Evolutionary conservation across 2,888 invertebrate species (phyloP), one percentile per base, ranked within the genome.

Genomic region (Melolontha melolontha): DNA sequence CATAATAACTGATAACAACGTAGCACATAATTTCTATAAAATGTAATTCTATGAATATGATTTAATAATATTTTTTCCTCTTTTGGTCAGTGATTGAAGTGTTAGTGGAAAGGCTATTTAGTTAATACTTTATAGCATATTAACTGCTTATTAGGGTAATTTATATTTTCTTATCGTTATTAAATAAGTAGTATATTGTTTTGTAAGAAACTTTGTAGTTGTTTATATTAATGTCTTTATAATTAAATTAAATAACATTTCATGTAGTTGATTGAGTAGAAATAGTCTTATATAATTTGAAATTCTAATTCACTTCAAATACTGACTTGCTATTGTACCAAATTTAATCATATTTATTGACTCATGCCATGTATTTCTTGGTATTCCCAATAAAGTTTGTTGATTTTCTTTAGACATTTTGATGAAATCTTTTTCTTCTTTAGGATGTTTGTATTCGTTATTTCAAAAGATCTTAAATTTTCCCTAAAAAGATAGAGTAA

Each of bases 81-180:
- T n/a, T 52, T 62, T 47, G 47, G 47, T 62, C 47, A 47, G 59
- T 62, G 47, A 62, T 62, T 62, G 59, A 62, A 62, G 59, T 62
- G 59, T 8, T 34, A 34, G 10, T 16, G 12, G 29, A 51, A 8
- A 6, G 34, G 34, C 34, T 34, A 51, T 52, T 14, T 12, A 34
- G 14, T 47, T 7, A 17, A 47, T 47, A 16, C 8, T 47, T 47
- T 47, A 34, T 34, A 34, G 34, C 34, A 6, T 34, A 34, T 34
- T 8, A 34, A 6, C 10, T 34, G 34, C 34, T 34, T 34, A 34
- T 34, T 34, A 34, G 34, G 34, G 29, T 52, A 34, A 52, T 29
- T 52, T 34, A 7, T 52, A 29, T 52, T 34, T 6, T 14, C 14
- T 51, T 29, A 12, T 51, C 17, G 5, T 47, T 8, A 14, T 14